Evolutionary conservation across 2,888 invertebrate species (phyloP), one percentile per base, ranked within the genome.

Genomic region (Callyntrura guangdongensis): DNA sequence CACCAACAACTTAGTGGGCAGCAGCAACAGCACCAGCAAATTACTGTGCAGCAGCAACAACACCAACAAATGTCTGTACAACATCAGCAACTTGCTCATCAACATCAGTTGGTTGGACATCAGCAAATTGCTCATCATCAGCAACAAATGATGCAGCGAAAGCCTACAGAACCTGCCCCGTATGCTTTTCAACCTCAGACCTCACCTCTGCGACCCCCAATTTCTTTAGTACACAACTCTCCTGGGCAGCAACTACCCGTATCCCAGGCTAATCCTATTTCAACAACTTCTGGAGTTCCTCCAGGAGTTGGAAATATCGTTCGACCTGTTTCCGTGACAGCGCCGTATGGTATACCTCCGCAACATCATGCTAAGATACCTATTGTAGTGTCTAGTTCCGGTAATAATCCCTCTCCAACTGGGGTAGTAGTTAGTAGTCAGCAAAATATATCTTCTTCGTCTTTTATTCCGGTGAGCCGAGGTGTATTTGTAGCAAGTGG

Each of bases 41-140:
- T 27, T 17, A 11, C 8, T 17, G 86, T 91, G 14, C 91, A 90
- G 77, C 88, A 90, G 49, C 86, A 91, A 67, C 89, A 91, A 95
- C 95, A 27, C 95, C 86, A 91, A 74, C 89, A 91, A 95, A 95
- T 25, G 95, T n/a, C 20, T 49, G 8, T 1, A 83, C 86, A 91
- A 67, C 89, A 91, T 45, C 94, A 45, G 91, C 94, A 83, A 86
- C 86, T 85, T 17, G 79, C 79, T 12, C 67, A 67, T 67, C 85
- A 84, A 8, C 82, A 86, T 45, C 90, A 92, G 49, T 27, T 67
- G 14, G 25, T 27, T 17, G 61, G 17, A 8, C 87, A 88, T 5
- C 87, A 86, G 45, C 87, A 81, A 61, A 49, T 72, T 95, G 93
- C 92, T 95, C 95, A 90, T 95, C 95, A 5, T 20, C 69, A 88